These are phyloP conservation scores for Pachyuromys duprasi DNA, from an alignment of 2,797 vertebrate genomes.

Conservation along the genomic window DNA sequence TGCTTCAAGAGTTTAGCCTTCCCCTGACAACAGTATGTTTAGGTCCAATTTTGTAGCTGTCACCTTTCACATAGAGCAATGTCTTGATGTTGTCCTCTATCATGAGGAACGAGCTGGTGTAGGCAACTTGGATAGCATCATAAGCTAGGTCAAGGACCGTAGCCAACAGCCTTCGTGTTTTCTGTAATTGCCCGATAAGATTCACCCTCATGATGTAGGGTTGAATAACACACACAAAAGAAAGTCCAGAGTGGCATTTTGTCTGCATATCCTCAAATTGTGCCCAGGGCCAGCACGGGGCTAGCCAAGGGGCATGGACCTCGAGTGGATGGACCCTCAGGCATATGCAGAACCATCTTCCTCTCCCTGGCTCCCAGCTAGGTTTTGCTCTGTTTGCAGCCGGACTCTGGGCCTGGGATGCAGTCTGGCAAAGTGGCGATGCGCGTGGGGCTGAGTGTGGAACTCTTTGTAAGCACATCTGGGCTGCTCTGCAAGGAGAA, in stretches of 20 bases:
- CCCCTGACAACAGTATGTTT: neutral
- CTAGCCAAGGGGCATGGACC: neutral
- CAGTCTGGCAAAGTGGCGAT: constrained; percentile 78
- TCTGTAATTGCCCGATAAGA: neutral
- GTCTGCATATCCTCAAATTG: neutral
- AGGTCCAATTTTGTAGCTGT: neutral
- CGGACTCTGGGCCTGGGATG: constrained; percentile 24
- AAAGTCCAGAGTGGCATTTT: neutral
- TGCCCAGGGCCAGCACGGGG: neutral
- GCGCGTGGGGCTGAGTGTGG: constrained; percentile 61
- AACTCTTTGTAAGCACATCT: constrained; percentile 89
- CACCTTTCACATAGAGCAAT: neutral
- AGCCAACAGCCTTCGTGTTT: neutral
- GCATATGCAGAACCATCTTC: neutral
- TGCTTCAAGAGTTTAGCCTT: neutral
- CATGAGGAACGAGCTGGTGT: rapidly evolving
- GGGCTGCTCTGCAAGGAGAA: constrained; percentile 88
- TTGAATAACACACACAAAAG: neutral
- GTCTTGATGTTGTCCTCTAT: neutral
- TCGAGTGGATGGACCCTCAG: neutral
- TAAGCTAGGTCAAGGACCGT: neutral
- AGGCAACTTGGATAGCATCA: rapidly evolving
- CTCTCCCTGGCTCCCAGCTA: neutral
- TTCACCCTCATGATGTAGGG: rapidly evolving
- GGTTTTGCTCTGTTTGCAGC: neutral